These are phyloP conservation scores for Cydia amplana DNA, from an alignment of 1,140 invertebrate genomes.

Conservation along the genomic window DNA sequence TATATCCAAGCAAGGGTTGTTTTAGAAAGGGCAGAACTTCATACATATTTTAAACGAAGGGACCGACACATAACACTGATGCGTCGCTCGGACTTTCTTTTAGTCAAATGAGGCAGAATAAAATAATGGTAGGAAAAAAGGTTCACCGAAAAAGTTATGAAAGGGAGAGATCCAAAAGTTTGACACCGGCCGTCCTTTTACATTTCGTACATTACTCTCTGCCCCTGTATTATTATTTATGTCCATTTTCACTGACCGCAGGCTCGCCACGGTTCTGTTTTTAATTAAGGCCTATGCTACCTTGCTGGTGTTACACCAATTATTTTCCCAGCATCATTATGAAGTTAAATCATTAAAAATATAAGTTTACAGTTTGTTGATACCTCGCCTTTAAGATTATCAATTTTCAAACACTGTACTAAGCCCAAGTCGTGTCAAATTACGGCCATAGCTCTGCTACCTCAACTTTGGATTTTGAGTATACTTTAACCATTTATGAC, in stretches of 20 bases:
- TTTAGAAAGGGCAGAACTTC: conserved; percentile 51
- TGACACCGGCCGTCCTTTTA: conserved; percentile 55
- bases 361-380: conserved; percentile 38
- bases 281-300: conserved; percentile 73
- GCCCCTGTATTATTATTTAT: conserved; percentile 72
- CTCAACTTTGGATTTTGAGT: no score
- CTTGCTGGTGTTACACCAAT: conserved; percentile 75
- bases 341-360: conserved; percentile 64
- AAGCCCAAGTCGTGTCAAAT: no score
- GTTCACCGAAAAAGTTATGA: conserved; percentile 68
- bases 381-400: no score
- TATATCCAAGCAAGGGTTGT: conserved; percentile 35
- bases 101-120: conserved; percentile 71
- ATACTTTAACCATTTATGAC: no score
- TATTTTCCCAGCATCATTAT: conserved; percentile 74
- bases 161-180: conserved; percentile 69
- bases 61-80: conserved; percentile 52
- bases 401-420: no score
- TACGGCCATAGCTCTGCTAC: no score
- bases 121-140: conserved; percentile 72
- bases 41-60: conserved; percentile 72
- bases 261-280: conserved; percentile 55
- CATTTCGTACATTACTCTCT: conserved; percentile 67
- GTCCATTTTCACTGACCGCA: conserved; percentile 67
- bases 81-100: conserved; percentile 65